Evolutionary conservation across 2,113 vertebrate genomes (phyloP), one percentile per base, ranked within the genome.

Genomic region (Calcarius ornatus): DNA sequence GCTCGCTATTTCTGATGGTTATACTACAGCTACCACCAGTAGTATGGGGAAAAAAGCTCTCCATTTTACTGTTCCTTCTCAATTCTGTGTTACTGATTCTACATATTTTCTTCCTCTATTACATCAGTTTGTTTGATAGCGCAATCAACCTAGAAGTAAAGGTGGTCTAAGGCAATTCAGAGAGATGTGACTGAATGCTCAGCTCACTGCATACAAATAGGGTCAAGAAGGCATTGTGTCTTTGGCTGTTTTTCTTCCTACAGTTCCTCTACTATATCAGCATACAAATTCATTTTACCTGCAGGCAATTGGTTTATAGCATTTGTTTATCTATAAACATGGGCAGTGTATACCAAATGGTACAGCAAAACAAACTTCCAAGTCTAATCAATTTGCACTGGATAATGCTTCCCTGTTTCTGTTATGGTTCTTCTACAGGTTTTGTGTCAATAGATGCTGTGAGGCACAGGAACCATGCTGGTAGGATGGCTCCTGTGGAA

Each of bases 401-500:
- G 25, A 47, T 42, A 84, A 59, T 23, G 17, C 4, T 77, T 50
- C 15, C 8, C 8, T 61, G 17, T 27, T 86, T 48, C 17, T 12
- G 0, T 9, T 17, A 24, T 10, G 12, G 3, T 9, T 68, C 8
- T 86, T n/a, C 22, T 30, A 18, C 17, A 61, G 10, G 6, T 4
- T 80, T 69, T n/a, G 12, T 56, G 15, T 18, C 0, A 0, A n/a
- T 15, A 31, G 22, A 38, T 11, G 11, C 37, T 53, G 30, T 12
- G 23, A 30, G 37, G 19, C 43, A 57, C 33, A 68, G 18, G 28
- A 70, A 12, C 8, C 13, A 28, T 0, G 1, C 4, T 60, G 37
- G 38, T 42, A 5, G 4, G 9, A 12, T 20, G 10, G 8, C 18
- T 50, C 12, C 18, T 45, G 23, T 38, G 10, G 28, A 72, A 4